A percentile compares a stretch with the other conserved stretches of the same genome.
These are phyloP conservation scores for Danionella cerebrum DNA, from an alignment of 2,113 vertebrate genomes.

Conservation along the genomic window DNA sequence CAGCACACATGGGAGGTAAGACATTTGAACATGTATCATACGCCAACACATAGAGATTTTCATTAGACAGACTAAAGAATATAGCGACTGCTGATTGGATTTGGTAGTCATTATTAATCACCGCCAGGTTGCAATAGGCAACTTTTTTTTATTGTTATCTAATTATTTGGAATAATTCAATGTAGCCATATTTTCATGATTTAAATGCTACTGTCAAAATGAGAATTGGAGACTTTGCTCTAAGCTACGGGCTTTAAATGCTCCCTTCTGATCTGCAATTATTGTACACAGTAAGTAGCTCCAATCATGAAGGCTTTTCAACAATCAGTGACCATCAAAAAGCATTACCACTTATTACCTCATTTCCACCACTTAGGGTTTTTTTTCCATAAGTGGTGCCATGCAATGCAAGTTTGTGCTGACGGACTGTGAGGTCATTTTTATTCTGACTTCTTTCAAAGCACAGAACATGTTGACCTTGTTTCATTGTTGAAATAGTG, in stretches of 20 bases:
- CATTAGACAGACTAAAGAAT: no score
- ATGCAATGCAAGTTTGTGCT: not conserved
- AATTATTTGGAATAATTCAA: no score
- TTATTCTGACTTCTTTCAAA: not conserved
- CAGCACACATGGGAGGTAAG: conserved; percentile 73
- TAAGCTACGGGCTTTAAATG: not conserved
- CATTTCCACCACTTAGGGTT: not conserved
- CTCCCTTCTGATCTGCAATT: not conserved
- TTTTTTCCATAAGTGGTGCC: conserved; percentile 15
- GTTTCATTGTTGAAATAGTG: no score
- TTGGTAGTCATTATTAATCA: no score
- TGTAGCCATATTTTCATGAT: no score
- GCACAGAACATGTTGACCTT: not conserved
- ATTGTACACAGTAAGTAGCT: conserved; percentile 8
- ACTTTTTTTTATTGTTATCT: no score
- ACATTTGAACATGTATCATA: not conserved
- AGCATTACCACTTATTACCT: not conserved
- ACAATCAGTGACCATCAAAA: not conserved
- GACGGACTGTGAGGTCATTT: not conserved
- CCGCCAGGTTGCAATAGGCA: not conserved
- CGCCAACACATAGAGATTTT: not conserved
- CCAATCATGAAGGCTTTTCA: conserved; percentile 14
- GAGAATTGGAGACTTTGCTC: not conserved
- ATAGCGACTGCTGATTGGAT: no score
- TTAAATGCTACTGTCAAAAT: not conserved